Conservation (phyloP, 2,888 invertebrate genomes). For the Philereme transversata region DNA sequence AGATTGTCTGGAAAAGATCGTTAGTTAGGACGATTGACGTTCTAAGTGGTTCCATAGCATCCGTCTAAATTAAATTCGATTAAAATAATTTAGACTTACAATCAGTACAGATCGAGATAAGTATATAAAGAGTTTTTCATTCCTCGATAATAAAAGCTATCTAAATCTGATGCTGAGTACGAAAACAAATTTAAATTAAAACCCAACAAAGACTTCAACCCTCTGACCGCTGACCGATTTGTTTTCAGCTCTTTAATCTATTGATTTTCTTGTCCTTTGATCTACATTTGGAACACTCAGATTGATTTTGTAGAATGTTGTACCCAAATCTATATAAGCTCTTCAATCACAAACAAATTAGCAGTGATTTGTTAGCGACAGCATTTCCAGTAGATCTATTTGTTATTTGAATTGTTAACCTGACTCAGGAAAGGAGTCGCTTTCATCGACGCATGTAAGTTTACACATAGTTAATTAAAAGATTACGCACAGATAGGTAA, state of each 20-base stretch:
- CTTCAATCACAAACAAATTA: not conserved
- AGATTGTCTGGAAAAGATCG: too few species aligned
- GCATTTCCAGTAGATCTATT: not conserved
- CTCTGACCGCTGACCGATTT: constrained; percentile 66
- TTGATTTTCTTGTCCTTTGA: constrained; percentile 69
- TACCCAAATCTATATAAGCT: not conserved
- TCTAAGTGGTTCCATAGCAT: too few species aligned
- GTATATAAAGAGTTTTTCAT: constrained; percentile 3
- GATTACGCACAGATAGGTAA: constrained; percentile 78
- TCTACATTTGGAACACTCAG: constrained; percentile 42
- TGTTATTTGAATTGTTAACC: constrained; percentile 4
- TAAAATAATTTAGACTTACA: too few species aligned
- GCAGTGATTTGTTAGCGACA: not conserved
- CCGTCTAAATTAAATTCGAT: too few species aligned
- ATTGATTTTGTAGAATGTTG: not conserved
- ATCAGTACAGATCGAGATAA: too few species aligned
- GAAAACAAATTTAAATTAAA: constrained; percentile 71
- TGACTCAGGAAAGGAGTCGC: constrained; percentile 12
- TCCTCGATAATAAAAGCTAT: constrained; percentile 13
- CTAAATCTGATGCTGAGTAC: constrained; percentile 45
- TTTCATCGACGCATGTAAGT: constrained; percentile 59
- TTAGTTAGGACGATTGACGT: too few species aligned
- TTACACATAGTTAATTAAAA: constrained; percentile 78
- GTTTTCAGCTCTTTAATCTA: constrained; percentile 67
- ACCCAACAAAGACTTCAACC: constrained; percentile 68